phyloP scores from a whole-genome alignment of 2,797 vertebrate genomes.

The Acanthis flammea region DNA sequence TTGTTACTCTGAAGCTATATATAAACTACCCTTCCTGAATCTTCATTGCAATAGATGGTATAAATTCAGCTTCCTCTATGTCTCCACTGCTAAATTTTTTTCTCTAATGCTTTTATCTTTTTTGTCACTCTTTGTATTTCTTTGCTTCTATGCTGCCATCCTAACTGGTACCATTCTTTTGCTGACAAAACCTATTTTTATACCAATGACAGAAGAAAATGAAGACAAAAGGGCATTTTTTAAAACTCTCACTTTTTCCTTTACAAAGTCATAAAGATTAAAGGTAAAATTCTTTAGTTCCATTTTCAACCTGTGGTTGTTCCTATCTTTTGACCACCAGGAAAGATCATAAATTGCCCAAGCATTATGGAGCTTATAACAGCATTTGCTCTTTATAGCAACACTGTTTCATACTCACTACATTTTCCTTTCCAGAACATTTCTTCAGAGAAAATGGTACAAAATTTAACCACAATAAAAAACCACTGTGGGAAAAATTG shows the following conservation, averaged over 20 bases:
- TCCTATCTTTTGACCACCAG: neutral
- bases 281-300: neutral
- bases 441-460: neutral
- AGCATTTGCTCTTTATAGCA: neutral
- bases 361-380: neutral
- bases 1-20: neutral
- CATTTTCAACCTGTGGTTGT: neutral
- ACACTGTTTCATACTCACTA: neutral
- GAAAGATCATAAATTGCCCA: constrained; percentile 10
- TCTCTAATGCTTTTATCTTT: neutral
- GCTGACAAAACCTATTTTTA: neutral
- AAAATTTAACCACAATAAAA: neutral
- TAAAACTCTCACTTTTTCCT: neutral
- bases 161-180: neutral
- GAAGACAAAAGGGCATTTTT: neutral
- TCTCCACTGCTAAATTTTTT: neutral
- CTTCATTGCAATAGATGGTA: neutral
- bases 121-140: neutral
- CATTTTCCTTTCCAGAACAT: neutral
- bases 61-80: neutral
- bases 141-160: neutral
- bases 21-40: neutral
- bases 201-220: neutral
- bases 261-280: neutral
- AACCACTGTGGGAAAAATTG: neutral